These are phyloP conservation scores for Portevinia maculata DNA, from an alignment of 2,888 invertebrate species.

Conservation along the genomic window DNA sequence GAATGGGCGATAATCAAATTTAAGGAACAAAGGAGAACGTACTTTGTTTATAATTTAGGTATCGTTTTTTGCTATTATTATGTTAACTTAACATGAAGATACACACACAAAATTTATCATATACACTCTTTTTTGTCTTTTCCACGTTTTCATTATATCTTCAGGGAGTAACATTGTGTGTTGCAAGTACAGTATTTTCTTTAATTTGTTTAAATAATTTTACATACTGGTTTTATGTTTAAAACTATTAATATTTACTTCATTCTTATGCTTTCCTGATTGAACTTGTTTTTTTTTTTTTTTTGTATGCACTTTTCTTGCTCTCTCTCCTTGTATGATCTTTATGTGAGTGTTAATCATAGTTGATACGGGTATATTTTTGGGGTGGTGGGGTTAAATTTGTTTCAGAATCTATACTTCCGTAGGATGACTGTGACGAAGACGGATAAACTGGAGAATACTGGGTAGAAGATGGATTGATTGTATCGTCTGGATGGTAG, in stretches of 20 bases:
- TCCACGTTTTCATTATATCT: conserved; percentile 21
- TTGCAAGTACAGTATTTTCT: conserved; percentile 53
- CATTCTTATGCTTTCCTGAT: conserved; percentile 69
- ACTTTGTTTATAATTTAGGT: conserved; percentile 37
- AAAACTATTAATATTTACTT: conserved; percentile 41
- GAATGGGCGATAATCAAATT: not conserved
- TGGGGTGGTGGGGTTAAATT: conserved; percentile 57
- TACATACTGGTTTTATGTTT: conserved; percentile 38
- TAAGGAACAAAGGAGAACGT: conserved; percentile 15
- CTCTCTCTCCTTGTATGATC: conserved; percentile 19
- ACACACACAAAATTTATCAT: conserved; percentile 35
- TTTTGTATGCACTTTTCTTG: conserved; percentile 19
- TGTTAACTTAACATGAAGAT: conserved; percentile 34
- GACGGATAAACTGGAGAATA: conserved; percentile 77
- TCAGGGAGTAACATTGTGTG: conserved; percentile 31
- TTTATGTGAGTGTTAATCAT: conserved; percentile 33
- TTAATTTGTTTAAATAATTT: conserved; percentile 31
- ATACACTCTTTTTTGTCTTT: conserved; percentile 18
- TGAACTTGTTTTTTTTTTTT: conserved; percentile 31
- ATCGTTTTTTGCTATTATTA: conserved; percentile 29
- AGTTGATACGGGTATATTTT: conserved; percentile 57
- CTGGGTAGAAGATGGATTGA: conserved; percentile 76
- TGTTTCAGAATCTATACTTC: conserved; percentile 77
- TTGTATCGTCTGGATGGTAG: conserved; percentile 77
- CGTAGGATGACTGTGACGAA: conserved; percentile 78